Evolutionary conservation across 2,113 vertebrate genomes (phyloP), one percentile per base, ranked within the genome.

Genomic region (Crotalus tigris): DNA sequence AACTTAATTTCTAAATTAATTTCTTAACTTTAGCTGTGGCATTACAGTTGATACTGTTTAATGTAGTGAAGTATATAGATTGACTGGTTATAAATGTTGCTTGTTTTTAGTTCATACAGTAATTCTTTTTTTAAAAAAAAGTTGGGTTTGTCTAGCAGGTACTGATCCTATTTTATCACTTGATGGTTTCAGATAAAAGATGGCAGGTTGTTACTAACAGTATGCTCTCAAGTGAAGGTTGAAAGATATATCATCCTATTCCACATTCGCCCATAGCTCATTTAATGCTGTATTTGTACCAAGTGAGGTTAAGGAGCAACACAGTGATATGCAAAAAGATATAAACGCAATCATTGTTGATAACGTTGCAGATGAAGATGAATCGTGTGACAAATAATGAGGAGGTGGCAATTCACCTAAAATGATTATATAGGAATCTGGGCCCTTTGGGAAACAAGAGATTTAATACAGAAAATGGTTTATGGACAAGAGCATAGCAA

Each of bases 221-320:
- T 39, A 54, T 92, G 64, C 46, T 90, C 51, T 61, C 93, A 19
- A 46, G 33, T 24, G 88, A 92, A 90, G 69, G 88, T 15, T 2
- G 1, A 59, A 75, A 90, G 69, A 89, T 93, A 26, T 88, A 91
- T 19, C 54, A 0, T 59, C 44, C 19, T 51, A 55, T 90, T 92
- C 69, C 23, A 88, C 93, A 93, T 93, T 93, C 4, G 2, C 2
- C 94, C 90, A 53, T 90, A 94, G 91, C 53, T 5, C 93, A 55
- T 93, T 90, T 93, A 15, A 92, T 90, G 89, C 93, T 95, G 90
- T 93, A 95, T 8, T 57, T 91, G 1, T 96, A 55, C 64, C 94
- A 94, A 94, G 15, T 90, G 29, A 92, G 91, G 59, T 86, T 94
- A 96, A 92, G 44, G 7, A 90, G 3, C 85, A 92, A 87, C 89